Percentiles rank a stretch among this genome's conserved stretches.
Conservation (phyloP, 2,113 vertebrate species). For the Chascanopsetta lugubris region DNA sequence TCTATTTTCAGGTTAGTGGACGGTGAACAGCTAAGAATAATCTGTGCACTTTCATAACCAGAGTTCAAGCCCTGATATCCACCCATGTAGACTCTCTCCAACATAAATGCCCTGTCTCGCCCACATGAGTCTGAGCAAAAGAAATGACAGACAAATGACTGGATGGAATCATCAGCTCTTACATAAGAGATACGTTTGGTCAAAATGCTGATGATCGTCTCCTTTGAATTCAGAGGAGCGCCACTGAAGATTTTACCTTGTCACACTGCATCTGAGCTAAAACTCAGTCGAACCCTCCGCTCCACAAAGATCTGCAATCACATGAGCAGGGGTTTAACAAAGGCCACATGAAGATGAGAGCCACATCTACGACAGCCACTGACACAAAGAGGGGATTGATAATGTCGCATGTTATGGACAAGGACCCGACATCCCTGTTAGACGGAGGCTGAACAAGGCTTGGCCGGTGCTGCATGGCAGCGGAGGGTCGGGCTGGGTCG, state of each 20-base stretch:
- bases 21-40: not conserved
- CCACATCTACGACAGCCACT: conserved; percentile 43
- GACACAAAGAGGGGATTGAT: conserved; percentile 59
- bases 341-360: conserved; percentile 69
- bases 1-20: not conserved
- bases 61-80: conserved; percentile 27
- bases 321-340: conserved; percentile 59
- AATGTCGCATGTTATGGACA: conserved; percentile 29
- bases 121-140: conserved; percentile 1
- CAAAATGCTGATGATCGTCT: conserved; percentile 3
- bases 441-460: conserved; percentile 13
- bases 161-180: conserved; percentile 21
- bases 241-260: not conserved
- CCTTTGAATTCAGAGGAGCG: conserved; percentile 8
- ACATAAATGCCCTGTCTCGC: conserved; percentile 4
- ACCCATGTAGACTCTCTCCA: conserved; percentile 22
- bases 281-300: conserved; percentile 14
- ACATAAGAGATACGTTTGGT: conserved; percentile 29
- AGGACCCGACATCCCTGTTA: conserved; percentile 34
- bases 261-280: conserved; percentile 1
- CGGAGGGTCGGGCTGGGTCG: conserved; percentile 33
- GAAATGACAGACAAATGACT: conserved; percentile 17
- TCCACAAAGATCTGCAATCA: conserved; percentile 55
- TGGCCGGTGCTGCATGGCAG: conserved; percentile 38
- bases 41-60: conserved; percentile 27